These are phyloP conservation scores for Plestiodon gilberti DNA, from an alignment of 2,113 vertebrate species.

Conservation along the genomic window DNA sequence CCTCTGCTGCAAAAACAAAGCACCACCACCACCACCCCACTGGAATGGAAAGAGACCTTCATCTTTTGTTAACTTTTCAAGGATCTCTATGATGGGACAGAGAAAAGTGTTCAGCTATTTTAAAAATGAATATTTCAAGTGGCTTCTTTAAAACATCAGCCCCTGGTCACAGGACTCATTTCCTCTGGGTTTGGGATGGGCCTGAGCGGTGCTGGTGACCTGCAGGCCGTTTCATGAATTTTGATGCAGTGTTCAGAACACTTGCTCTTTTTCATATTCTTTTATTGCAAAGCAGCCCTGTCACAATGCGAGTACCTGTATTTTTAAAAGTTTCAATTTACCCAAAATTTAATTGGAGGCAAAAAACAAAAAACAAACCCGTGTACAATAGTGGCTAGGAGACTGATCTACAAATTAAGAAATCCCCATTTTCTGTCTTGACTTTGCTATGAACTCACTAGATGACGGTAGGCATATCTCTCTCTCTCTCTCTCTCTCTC, in stretches of 20 bases:
- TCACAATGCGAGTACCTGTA: neutral
- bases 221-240: constrained; percentile 15
- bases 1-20: neutral
- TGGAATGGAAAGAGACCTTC: neutral
- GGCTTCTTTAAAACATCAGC: no score
- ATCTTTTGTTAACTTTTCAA: neutral
- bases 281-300: neutral
- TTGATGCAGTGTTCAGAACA: neutral
- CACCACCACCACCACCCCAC: neutral
- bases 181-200: neutral
- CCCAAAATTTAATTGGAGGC: constrained; percentile 24
- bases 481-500: no score
- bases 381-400: neutral
- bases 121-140: no score
- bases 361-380: no score
- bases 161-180: neutral
- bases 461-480: neutral
- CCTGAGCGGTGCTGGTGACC: neutral
- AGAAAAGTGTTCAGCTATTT: neutral
- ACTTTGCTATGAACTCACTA: neutral
- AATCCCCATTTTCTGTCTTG: neutral
- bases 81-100: neutral
- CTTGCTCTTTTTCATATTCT: neutral
- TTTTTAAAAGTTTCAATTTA: neutral
- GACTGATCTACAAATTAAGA: neutral